phyloP scores from a whole-genome alignment of 2,113 vertebrate genomes.

The Pheucticus melanocephalus region DNA sequence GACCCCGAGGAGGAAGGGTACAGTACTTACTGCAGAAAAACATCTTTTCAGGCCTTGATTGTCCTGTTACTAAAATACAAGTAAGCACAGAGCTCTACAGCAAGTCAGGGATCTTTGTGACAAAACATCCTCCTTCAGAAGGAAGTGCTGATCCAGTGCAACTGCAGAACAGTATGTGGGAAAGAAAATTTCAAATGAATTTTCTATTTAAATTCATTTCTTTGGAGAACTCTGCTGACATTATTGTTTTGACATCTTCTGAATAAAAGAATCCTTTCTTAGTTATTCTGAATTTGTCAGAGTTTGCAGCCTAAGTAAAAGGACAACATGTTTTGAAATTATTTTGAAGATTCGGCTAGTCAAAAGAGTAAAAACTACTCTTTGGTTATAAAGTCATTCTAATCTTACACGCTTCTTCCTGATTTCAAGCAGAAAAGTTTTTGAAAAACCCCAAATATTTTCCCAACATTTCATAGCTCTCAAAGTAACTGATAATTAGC shows the following conservation, averaged over 20 bases:
- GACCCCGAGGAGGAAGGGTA: neutral
- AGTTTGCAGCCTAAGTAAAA: neutral
- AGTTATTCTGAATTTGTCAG: neutral
- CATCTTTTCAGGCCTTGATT: neutral
- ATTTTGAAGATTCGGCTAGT: neutral
- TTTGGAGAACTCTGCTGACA: neutral
- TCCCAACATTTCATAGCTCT: neutral
- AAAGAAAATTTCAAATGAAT: neutral
- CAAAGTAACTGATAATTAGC: neutral
- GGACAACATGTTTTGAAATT: neutral
- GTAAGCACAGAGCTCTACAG: neutral
- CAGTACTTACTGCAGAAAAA: neutral
- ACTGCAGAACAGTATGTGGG: neutral
- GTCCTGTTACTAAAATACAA: neutral
- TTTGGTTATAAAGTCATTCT: neutral
- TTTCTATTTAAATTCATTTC: neutral
- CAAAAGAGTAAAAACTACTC: neutral
- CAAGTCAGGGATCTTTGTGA: neutral
- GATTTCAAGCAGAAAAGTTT: neutral
- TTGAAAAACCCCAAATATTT: neutral
- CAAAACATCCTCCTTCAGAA: neutral
- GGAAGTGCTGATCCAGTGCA: neutral
- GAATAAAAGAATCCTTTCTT: neutral
- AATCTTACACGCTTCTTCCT: neutral
- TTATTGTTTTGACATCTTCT: constrained; percentile 31